These are phyloP conservation scores for Tapera naevia DNA, from an alignment of 2,797 vertebrate genomes.

Conservation along the genomic window DNA sequence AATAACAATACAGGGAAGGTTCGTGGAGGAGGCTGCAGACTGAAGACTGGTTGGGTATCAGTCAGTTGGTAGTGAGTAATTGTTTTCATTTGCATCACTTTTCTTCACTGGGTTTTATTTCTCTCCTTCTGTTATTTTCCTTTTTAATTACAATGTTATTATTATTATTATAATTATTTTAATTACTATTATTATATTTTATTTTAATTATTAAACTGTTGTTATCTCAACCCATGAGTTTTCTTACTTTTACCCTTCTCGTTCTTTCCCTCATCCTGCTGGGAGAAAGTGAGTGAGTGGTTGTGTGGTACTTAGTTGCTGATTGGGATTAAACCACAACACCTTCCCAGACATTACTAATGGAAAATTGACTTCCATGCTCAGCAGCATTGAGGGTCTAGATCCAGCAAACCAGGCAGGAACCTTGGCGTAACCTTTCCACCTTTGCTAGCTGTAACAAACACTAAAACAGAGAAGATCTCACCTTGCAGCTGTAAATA, in stretches of 20 bases:
- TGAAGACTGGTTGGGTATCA: accelerated
- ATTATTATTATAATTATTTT: too few species aligned
- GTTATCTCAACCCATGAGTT: neutral
- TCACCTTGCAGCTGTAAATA: neutral
- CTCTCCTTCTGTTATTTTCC: neutral
- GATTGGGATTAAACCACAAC: neutral
- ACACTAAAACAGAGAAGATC: neutral
- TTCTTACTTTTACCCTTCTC: neutral
- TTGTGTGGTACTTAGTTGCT: neutral
- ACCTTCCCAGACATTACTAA: neutral
- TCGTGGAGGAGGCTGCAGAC: accelerated
- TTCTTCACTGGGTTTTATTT: neutral
- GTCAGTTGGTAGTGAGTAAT: neutral
- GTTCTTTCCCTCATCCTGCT: neutral
- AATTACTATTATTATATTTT: neutral
- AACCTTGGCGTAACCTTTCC: neutral
- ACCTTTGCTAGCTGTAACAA: neutral
- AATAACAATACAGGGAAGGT: neutral
- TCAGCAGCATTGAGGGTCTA: neutral
- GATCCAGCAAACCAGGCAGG: neutral
- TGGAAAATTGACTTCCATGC: neutral
- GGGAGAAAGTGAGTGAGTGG: neutral
- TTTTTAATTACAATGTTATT: neutral
- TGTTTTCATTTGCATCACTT: neutral
- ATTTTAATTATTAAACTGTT: neutral